Evolutionary conservation across 2,888 invertebrate genomes (phyloP), one percentile per base, ranked within the genome.

Genomic region (Erebia aethiops): DNA sequence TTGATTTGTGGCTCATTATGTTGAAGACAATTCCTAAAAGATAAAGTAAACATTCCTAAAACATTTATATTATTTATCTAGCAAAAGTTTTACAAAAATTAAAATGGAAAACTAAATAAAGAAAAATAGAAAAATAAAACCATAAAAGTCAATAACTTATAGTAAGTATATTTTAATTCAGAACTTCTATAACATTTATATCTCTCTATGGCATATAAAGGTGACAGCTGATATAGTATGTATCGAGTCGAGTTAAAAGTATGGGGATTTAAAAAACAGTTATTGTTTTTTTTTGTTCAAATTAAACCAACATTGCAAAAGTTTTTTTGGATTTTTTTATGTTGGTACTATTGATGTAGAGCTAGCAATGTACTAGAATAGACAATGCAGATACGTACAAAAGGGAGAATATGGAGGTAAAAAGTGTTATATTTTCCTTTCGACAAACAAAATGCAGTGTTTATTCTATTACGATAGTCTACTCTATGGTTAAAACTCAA

Each of bases 201-300:
- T n/a, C n/a, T 49, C 62, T 26, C 62, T 62, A 62, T 62, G 46
- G 46, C 46, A 62, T 21, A 54, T 54, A 54, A 62, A 62, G 62
- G 62, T 62, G 46, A 49, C 21, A 1, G 62, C 49, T 62, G 21
- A 49, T 49, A 49, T 18, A 16, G 21, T 26, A 35, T 46, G 62
- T 49, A 21, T 49, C 62, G 49, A 62, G 13, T 49, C 14, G 46
- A 46, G 62, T 62, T 14, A 13, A 49, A 46, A 18, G 14, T n/a
- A 62, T 21, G 62, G 21, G 46, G 4, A 62, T 62, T 21, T 49
- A 49, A 60, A 43, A 16, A 46, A 43, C 26, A 58, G 9, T 60
- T 43, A n/a, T 16, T 60, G 46, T 21, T 62, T 13, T 21, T 13
- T 21, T 62, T 49, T 18, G 18, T 46, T 4, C 4, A 13, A 11